A percentile compares a stretch with the other conserved stretches of the same genome.
phyloP scores from a whole-genome alignment of 2,113 vertebrate genomes.

The Euleptes europaea region DNA sequence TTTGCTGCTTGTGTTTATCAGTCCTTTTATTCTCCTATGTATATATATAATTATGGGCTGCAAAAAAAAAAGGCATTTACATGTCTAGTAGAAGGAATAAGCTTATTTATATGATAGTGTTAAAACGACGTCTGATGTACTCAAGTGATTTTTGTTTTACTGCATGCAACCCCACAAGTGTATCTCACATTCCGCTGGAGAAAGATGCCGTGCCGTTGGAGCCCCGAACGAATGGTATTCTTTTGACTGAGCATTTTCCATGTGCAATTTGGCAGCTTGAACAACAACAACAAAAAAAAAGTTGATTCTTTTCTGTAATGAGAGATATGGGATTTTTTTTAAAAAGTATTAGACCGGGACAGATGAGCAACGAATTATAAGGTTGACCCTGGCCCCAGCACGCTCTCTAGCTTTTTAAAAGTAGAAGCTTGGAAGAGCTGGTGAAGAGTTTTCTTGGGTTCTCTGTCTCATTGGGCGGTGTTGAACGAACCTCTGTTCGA shows the following conservation, averaged over 20 bases:
- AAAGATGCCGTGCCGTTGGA: conserved; percentile 52
- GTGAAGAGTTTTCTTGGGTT: neutral
- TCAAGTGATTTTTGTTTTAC: conserved; percentile 66
- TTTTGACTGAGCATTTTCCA: conserved; percentile 16
- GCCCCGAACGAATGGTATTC: conserved; percentile 13
- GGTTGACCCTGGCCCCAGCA: neutral
- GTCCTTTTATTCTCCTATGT: conserved; percentile 49
- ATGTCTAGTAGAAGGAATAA: conserved; percentile 75
- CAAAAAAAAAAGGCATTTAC: conserved; percentile 61
- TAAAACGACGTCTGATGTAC: conserved; percentile 61
- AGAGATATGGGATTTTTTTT: neutral
- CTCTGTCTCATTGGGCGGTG: neutral
- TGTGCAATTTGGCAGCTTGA: neutral
- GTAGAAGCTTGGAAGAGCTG: neutral
- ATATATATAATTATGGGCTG: conserved; percentile 72
- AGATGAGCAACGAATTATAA: neutral
- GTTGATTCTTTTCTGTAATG: neutral
- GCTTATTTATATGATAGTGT: conserved; percentile 76
- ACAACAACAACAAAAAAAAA: conserved; percentile 5
- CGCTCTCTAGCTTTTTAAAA: too few relatives aligned
- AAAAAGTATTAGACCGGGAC: neutral
- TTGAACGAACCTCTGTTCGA: neutral
- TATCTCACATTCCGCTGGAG: conserved; percentile 49
- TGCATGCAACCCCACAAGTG: conserved; percentile 62
- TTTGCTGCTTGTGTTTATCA: conserved; percentile 70